phyloP scores from a whole-genome alignment of 2,113 vertebrate species.

The Cyprichromis sp. region DNA sequence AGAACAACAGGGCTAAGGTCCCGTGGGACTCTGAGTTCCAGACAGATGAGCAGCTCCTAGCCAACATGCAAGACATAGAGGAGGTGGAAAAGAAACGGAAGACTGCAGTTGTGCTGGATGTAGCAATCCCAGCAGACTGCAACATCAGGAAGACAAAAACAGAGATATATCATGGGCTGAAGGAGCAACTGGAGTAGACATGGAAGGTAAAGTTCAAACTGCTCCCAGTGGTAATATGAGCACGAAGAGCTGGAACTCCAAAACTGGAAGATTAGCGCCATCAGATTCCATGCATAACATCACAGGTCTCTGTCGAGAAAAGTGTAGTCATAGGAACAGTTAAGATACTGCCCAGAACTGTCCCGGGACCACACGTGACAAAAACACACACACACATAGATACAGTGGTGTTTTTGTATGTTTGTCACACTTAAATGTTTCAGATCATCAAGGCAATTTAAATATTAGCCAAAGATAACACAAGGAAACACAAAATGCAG shows the following conservation, averaged over 20 bases:
- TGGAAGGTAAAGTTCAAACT: background rate
- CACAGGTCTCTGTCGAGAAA: background rate
- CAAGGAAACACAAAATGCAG: background rate
- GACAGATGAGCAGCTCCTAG: background rate
- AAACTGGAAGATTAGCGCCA: background rate
- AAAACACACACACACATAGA: background rate
- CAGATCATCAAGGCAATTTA: background rate
- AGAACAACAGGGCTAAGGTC: background rate
- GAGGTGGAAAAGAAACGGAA: background rate
- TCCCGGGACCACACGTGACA: background rate
- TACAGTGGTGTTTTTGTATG: background rate
- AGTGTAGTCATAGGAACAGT: background rate
- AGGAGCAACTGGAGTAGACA: background rate
- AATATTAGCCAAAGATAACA: background rate
- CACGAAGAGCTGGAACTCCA: background rate
- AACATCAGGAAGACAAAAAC: background rate
- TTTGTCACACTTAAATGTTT: background rate
- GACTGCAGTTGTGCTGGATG: background rate
- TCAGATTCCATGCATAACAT: background rate
- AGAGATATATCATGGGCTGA: background rate
- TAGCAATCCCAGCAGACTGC: background rate
- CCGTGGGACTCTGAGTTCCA: background rate
- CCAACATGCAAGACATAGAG: background rate
- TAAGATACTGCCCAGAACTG: background rate
- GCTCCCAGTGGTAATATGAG: background rate